These are phyloP conservation scores for Lepus europaeus DNA, from an alignment of 2,113 vertebrate genomes.

Conservation along the genomic window DNA sequence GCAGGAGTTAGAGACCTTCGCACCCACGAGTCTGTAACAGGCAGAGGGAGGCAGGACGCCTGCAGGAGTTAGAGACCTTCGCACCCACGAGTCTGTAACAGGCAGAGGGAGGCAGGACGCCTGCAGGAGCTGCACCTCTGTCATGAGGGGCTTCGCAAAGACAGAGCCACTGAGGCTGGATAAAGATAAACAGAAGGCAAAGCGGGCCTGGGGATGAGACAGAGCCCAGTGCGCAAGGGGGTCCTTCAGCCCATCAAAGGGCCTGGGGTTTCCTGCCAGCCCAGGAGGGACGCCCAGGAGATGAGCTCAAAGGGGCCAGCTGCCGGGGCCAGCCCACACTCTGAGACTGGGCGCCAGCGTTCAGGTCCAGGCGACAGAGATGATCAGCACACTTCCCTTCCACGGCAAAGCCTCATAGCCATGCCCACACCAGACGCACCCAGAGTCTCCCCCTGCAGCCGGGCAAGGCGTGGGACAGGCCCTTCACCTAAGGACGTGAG, in stretches of 20 bases:
- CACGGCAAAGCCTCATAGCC: rapidly evolving
- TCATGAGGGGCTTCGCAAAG: background rate
- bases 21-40: too few species aligned
- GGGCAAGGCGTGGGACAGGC: rapidly evolving
- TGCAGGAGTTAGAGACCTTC: background rate
- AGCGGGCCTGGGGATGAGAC: rapidly evolving
- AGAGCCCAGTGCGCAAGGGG: rapidly evolving
- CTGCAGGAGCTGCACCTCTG: background rate
- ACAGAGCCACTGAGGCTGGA: background rate
- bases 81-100: too few species aligned
- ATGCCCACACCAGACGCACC: rapidly evolving
- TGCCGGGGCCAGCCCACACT: too few species aligned
- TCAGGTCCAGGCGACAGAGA: rapidly evolving
- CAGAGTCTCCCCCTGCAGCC: background rate
- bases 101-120: background rate
- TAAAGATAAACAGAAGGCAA: rapidly evolving
- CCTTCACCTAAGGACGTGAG: rapidly evolving
- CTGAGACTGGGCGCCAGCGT: rapidly evolving
- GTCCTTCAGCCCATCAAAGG: rapidly evolving
- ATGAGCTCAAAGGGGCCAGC: background rate
- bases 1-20: too few species aligned
- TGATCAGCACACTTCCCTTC: rapidly evolving
- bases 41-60: too few species aligned
- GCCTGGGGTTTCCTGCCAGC: background rate
- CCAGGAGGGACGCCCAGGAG: too few species aligned